Evolutionary conservation across 2,797 vertebrate genomes (phyloP).

Genomic region (Spizella passerina): DNA sequence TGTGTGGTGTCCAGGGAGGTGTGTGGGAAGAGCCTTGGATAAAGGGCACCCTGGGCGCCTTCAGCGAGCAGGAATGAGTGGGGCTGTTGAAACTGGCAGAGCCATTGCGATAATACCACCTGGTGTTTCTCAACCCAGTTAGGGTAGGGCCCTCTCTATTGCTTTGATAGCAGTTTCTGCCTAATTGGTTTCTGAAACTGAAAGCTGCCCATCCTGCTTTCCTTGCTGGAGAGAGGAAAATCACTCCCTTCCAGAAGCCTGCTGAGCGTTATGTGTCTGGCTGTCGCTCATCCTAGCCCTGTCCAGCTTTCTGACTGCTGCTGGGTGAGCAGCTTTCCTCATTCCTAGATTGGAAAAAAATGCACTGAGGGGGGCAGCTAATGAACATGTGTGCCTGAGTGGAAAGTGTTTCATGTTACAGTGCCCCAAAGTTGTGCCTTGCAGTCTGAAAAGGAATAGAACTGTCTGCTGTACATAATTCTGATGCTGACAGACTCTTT

Average conservation of each 20-base stretch:
- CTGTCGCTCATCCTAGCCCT: neutral
- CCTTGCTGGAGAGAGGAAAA: constrained; percentile 36
- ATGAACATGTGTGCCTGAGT: neutral
- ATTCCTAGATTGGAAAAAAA: neutral
- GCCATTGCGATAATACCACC: neutral
- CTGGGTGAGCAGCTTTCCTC: neutral
- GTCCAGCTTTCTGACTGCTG: constrained; percentile 27
- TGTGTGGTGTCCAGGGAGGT: neutral
- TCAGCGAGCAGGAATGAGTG: neutral
- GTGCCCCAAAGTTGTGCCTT: neutral
- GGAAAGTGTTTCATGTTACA: neutral
- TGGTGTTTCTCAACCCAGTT: constrained; percentile 19
- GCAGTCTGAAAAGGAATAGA: neutral
- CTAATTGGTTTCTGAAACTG: constrained; percentile 58
- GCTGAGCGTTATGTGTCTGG: neutral
- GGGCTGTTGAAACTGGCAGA: neutral
- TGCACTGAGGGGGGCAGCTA: neutral
- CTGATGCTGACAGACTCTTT: neutral
- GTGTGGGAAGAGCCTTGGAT: neutral
- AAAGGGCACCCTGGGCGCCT: neutral
- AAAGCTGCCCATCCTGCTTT: constrained; percentile 52
- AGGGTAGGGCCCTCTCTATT: constrained; percentile 58
- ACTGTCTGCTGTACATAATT: neutral
- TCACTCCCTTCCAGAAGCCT: constrained; percentile 34
- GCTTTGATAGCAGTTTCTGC: constrained; percentile 65